Conservation (phyloP, 1,140 invertebrate species). For the Aphidius ervi region DNA sequence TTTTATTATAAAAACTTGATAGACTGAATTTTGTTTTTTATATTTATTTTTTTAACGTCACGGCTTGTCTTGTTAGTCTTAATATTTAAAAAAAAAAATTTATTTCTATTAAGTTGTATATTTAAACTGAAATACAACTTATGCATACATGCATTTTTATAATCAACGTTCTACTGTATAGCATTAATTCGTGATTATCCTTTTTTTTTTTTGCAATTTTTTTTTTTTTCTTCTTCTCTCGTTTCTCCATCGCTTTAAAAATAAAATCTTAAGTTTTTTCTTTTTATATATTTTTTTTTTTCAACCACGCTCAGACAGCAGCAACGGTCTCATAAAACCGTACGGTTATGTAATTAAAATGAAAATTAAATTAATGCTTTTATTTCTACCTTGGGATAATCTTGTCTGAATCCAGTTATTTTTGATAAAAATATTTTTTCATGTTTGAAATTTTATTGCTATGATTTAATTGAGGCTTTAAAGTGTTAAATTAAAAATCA, state of each 20-base stretch:
- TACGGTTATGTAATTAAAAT: conserved; percentile 2
- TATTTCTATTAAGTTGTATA: not conserved
- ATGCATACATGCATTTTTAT: not conserved
- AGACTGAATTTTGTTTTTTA: too few species aligned
- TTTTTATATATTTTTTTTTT: not conserved
- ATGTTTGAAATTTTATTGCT: not conserved
- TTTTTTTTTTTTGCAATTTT: not conserved
- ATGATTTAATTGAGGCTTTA: too few species aligned
- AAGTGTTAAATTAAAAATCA: too few species aligned
- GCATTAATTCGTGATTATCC: conserved; percentile 18
- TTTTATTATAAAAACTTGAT: too few species aligned
- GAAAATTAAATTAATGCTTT: conserved; percentile 8
- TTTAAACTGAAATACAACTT: not conserved
- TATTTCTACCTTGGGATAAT: conserved; percentile 1
- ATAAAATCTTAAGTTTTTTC: too few species aligned
- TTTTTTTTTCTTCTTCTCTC: too few species aligned
- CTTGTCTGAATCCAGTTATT: not conserved
- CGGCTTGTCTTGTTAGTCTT: too few species aligned
- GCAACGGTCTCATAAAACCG: not conserved
- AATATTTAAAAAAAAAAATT: too few species aligned
- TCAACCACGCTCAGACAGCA: not conserved
- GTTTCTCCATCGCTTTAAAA: too few species aligned
- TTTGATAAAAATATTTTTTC: not conserved
- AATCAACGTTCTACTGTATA: not conserved
- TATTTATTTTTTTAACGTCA: too few species aligned